phyloP scores from a whole-genome alignment of 1,140 invertebrate species.

The Drosophila ohnishii region DNA sequence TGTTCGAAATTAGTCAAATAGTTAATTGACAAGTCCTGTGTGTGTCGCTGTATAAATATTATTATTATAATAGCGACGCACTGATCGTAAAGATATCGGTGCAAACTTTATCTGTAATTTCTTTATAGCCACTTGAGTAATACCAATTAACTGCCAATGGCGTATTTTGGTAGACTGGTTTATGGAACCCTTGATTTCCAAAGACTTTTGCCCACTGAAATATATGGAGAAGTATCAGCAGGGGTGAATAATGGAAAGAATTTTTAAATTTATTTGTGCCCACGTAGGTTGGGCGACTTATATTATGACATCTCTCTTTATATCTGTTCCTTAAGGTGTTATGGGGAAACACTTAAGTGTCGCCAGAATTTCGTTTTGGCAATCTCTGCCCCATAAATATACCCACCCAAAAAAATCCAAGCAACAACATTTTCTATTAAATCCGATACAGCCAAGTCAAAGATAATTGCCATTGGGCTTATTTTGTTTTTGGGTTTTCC shows the following conservation, averaged over 20 bases:
- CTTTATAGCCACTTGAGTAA: slow-evolving; percentile 30
- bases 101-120: slow-evolving; percentile 36
- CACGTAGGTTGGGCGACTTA: slow-evolving; percentile 11
- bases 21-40: slow-evolving; percentile 25
- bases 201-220: not conserved
- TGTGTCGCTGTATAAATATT: not conserved
- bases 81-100: slow-evolving; percentile 35
- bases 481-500: slow-evolving; percentile 25
- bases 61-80: slow-evolving; percentile 4
- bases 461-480: slow-evolving; percentile 38
- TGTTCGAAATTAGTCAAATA: slow-evolving; percentile 16
- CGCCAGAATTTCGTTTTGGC: slow-evolving; percentile 34
- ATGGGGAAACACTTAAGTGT: slow-evolving; percentile 35
- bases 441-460: slow-evolving; percentile 42
- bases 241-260: slow-evolving; percentile 9
- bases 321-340: slow-evolving; percentile 24
- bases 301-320: slow-evolving; percentile 24
- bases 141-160: slow-evolving; percentile 30
- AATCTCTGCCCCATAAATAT: slow-evolving; percentile 27
- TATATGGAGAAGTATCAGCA: not conserved
- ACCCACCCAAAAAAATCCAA: not conserved
- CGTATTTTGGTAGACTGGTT: slow-evolving; percentile 34
- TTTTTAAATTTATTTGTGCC: not conserved
- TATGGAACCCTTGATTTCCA: slow-evolving; percentile 35
- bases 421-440: slow-evolving; percentile 3